Conservation (phyloP, 2,113 vertebrate species). For the Tragulus kanchil region DNA sequence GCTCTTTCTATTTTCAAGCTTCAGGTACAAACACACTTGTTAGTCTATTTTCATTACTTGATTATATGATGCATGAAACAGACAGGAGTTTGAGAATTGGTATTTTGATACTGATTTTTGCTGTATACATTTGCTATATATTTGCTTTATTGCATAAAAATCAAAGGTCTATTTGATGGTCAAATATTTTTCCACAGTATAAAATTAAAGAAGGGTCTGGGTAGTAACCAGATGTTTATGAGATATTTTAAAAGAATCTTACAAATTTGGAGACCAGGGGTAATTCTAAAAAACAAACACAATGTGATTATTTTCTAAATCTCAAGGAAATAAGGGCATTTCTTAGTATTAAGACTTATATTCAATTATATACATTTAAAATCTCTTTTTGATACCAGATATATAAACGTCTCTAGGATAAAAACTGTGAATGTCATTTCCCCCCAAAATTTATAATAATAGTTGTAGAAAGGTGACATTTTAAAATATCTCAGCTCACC, state of each 20-base stretch:
- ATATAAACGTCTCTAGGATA: background rate
- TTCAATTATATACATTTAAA: conserved; percentile 42
- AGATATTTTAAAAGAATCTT: conserved; percentile 92
- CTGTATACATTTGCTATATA: background rate
- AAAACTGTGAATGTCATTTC: background rate
- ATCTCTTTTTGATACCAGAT: background rate
- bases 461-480: conserved; percentile 13
- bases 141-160: conserved; percentile 27
- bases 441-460: background rate
- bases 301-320: conserved; percentile 79
- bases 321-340: background rate
- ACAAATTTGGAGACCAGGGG: conserved; percentile 93
- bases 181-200: conserved; percentile 84
- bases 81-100: background rate
- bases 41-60: conserved; percentile 10
- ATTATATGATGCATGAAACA: background rate
- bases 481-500: conserved; percentile 25
- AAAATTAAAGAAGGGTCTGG: conserved; percentile 90
- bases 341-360: background rate
- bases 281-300: conserved; percentile 89
- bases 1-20: conserved; percentile 9
- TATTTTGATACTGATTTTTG: conserved; percentile 5
- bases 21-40: background rate
- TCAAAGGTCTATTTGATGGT: conserved; percentile 76
- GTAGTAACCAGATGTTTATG: conserved; percentile 91